These are phyloP conservation scores for Mormyrus lacerda DNA, from an alignment of 2,113 vertebrate species.

Conservation along the genomic window DNA sequence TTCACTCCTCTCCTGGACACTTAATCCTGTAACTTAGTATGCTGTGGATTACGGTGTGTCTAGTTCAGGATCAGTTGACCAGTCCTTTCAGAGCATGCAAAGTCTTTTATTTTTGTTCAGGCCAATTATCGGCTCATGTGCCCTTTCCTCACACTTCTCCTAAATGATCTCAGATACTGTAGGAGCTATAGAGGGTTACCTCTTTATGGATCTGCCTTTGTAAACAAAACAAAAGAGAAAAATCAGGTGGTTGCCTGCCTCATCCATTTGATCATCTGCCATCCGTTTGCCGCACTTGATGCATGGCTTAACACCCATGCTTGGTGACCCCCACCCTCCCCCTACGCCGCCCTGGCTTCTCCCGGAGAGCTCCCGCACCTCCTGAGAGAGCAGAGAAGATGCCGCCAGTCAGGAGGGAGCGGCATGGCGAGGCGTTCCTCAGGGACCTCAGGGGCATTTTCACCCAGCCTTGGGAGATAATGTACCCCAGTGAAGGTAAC, in stretches of 20 bases:
- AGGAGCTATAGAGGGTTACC: background rate
- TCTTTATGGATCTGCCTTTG: background rate
- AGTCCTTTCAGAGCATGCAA: background rate
- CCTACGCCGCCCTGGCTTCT: background rate
- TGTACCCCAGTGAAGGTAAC: conserved; percentile 65
- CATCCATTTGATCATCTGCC: background rate
- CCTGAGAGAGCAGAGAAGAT: conserved; percentile 57
- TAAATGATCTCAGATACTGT: background rate
- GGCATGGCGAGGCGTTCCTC: conserved; percentile 63
- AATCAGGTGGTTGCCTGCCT: background rate
- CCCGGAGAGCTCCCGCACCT: conserved; percentile 37
- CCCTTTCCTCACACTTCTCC: background rate
- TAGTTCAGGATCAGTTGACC: background rate
- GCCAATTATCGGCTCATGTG: background rate
- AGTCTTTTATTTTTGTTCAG: background rate
- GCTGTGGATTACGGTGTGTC: background rate
- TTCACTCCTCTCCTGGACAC: background rate
- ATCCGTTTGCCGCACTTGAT: background rate
- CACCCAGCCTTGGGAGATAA: conserved; percentile 65
- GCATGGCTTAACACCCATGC: background rate
- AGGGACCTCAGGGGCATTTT: conserved; percentile 72
- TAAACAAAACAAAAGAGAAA: background rate
- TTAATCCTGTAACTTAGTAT: background rate
- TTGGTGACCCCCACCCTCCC: background rate
- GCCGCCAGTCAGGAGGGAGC: conserved; percentile 53